Evolutionary conservation across 2,797 vertebrate species (phyloP), one percentile per base, ranked within the genome.

Genomic region (Alosa sapidissima): DNA sequence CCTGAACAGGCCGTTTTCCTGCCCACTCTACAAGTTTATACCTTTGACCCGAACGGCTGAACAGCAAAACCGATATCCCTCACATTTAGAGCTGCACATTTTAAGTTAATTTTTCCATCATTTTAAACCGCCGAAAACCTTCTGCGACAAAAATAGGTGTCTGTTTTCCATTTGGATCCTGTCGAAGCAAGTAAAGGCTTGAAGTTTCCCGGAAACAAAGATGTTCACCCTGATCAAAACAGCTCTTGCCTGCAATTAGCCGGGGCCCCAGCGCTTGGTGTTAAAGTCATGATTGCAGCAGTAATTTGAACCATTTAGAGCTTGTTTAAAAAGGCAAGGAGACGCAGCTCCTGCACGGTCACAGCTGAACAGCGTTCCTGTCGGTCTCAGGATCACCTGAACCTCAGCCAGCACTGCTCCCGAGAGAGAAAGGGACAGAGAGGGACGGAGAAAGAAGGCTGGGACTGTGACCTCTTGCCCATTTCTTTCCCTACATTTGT

Each of bases 211-310:
- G 72, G 72, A 78, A 78, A 91, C 91, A 91, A 92, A 92, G 91
- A 91, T 91, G 91, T 93, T 91, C 88, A 89, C 89, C 87, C 90
- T 92, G 93, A 93, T 94, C 93, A 94, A 91, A 93, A 94, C 92
- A 94, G 93, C 91, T 93, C 93, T 93, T 91, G 93, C 93, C 94
- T 93, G 92, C 92, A 94, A 93, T 94, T 93, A 93, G 93, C 90
- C 92, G 92, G 93, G 93, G 92, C 94, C 91, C 92, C 90, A 92
- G 92, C 93, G 93, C 93, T 93, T 92, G 90, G 93, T 93, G 93
- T 94, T 94, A 93, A 94, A 93, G 93, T 92, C 93, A 93, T 94
- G 94, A 94, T 94, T 94, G 94, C 93, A 93, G 93, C 92, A 91
- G 93, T 94, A 94, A 94, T 95, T 94, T 94, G 94, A 92, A 91